A percentile compares a stretch with the other conserved stretches of the same genome.
These are phyloP conservation scores for Scrobipalpa atriplicella DNA, from an alignment of 2,888 invertebrate species.

Conservation along the genomic window DNA sequence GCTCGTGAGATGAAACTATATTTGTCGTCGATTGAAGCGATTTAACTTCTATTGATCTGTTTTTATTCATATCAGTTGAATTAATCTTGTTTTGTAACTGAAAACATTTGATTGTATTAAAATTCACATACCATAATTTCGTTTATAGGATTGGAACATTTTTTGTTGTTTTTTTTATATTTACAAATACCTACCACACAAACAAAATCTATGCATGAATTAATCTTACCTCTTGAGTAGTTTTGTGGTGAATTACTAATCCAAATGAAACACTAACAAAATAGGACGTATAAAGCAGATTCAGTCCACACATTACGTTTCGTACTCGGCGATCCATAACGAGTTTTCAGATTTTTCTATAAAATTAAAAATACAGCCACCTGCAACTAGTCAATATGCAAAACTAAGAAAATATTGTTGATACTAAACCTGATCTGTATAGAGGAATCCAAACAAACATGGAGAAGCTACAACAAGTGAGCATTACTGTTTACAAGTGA, in stretches of 20 bases:
- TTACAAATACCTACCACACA: too few relatives aligned
- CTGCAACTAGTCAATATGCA: conserved; percentile 24
- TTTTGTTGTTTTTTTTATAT: too few relatives aligned
- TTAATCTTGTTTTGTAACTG: neutral
- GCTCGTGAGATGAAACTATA: neutral
- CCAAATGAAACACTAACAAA: conserved; percentile 5
- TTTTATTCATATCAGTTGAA: neutral
- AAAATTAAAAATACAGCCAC: neutral
- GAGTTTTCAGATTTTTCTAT: neutral
- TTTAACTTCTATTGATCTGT: neutral
- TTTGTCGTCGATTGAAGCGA: neutral
- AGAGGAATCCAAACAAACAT: conserved; percentile 15
- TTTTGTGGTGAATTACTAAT: neutral
- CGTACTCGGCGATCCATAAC: neutral
- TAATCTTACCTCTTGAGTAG: neutral
- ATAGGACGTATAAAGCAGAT: neutral
- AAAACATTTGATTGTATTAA: neutral
- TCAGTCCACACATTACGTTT: neutral
- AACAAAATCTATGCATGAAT: too few relatives aligned
- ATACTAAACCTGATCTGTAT: neutral
- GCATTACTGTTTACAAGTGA: too few relatives aligned
- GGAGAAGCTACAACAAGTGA: conserved; percentile 10
- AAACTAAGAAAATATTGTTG: conserved; percentile 36
- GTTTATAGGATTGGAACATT: too few relatives aligned
- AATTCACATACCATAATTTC: too few relatives aligned